A percentile compares a stretch with the other conserved stretches of the same genome.
phyloP scores from a whole-genome alignment of 2,113 vertebrate genomes.

The Pangasianodon hypophthalmus region DNA sequence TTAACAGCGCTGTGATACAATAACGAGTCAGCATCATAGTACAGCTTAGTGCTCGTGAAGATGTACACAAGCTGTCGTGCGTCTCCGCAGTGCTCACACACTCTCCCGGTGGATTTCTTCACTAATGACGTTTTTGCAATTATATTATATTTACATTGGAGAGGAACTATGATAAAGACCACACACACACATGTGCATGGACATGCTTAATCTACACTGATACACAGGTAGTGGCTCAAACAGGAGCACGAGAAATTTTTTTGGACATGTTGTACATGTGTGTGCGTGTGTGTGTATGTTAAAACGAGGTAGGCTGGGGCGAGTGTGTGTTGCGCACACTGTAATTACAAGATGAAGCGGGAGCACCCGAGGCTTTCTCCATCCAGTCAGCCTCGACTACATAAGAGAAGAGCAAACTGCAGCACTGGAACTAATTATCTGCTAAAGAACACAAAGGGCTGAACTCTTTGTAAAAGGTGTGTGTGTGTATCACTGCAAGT shows the following conservation, averaged over 20 bases:
- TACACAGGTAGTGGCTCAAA: not conserved
- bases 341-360: slow-evolving; percentile 16
- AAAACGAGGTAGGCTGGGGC: not conserved
- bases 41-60: not conserved
- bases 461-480: slow-evolving; percentile 12
- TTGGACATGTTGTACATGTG: not conserved
- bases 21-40: not conserved
- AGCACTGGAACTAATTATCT: slow-evolving; percentile 43
- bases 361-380: slow-evolving; percentile 5
- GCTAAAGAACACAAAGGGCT: slow-evolving; percentile 22
- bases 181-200: not conserved
- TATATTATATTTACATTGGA: not conserved
- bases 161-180: not conserved
- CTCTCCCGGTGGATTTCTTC: too few relatives aligned
- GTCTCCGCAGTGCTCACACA: not conserved
- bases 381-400: not conserved
- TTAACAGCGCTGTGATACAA: not conserved
- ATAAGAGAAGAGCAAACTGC: slow-evolving; percentile 1
- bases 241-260: not conserved
- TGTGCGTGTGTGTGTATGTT: not conserved
- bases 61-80: not conserved
- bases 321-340: not conserved
- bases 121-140: not conserved
- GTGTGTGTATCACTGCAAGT: not conserved
- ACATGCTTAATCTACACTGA: not conserved